Base-by-base conservation (phyloP, 2,113 vertebrate species). In the Euleptes europaea region DNA sequence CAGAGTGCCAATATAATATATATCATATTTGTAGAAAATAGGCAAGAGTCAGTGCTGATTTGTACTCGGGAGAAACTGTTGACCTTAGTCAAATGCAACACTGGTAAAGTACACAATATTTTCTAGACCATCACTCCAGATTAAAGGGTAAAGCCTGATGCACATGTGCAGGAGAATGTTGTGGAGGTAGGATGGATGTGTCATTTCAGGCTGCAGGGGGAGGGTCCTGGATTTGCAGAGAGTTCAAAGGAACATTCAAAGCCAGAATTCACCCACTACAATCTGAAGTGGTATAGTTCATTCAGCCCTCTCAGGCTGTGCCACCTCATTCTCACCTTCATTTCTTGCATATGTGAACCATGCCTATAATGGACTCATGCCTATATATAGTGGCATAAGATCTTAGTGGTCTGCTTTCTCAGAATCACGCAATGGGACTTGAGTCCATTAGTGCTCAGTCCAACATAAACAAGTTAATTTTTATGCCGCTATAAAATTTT, bases 41-140 rank as follows among this genome's bases (percentile, higher is more conserved):
- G 0, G 31, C 72, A 78, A 14, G 86, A 51, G 44, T 4, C 78
- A 47, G 3, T 15, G 11, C 3, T 26, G 44, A 26, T 74, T 9
- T 89, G n/a, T n/a, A 1, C 65, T 84, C 78, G 85, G 73, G 31
- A 60, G 63, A 89, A 84, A 79, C 33, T 0, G 10, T 0, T 87
- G 78, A 65, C 88, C 79, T 65, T 42, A 57, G 76, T 91, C 77
- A 44, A 8, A 28, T 84, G 74, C 89, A n/a, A 77, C 83, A 90
- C 73, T 60, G 84, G 78, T 80, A 80, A 54, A 81, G 82, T 38
- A 23, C 63, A 83, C 28, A 69, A 85, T 88, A 54, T 35, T 79
- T 87, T 71, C 77, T 77, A 82, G 81, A 51, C 73, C 60, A 80
- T 78, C 23, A 51, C 47, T 26, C 23, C 42, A 42, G 35, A 4